Percentiles rank a stretch among this genome's conserved stretches.
Conservation (phyloP, 2,888 invertebrate species). For the Lasioglossum pauxillum region DNA sequence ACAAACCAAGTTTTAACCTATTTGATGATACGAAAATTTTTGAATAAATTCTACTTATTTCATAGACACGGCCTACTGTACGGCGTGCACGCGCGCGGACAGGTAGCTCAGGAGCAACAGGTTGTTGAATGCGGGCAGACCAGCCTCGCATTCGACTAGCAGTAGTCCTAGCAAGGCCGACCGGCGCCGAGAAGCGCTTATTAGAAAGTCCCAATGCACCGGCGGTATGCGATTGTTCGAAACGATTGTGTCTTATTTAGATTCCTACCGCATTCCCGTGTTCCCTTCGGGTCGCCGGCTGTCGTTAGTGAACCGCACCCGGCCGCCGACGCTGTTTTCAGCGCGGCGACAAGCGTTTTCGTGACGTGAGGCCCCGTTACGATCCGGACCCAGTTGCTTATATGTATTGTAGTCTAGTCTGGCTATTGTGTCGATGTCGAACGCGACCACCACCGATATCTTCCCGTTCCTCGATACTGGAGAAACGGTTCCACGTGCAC, state of each 20-base stretch:
- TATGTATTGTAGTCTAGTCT: neutral
- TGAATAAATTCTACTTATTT: too few relatives aligned
- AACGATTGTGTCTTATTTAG: constrained; percentile 75
- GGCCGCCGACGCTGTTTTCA: constrained; percentile 30
- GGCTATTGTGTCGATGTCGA: neutral
- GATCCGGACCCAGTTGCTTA: neutral
- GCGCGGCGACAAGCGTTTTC: constrained; percentile 34
- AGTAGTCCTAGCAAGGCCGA: constrained; percentile 70
- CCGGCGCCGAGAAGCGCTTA: constrained; percentile 68
- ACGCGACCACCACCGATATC: constrained; percentile 10
- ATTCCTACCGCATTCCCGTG: constrained; percentile 70
- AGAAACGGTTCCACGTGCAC: neutral
- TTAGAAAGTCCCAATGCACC: constrained; percentile 73
- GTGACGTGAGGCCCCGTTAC: constrained; percentile 31
- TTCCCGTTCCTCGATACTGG: constrained; percentile 24
- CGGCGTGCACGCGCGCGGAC: constrained; percentile 21
- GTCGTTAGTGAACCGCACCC: constrained; percentile 44
- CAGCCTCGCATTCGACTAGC: constrained; percentile 58
- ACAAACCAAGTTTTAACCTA: too few relatives aligned
- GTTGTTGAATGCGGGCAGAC: constrained; percentile 68
- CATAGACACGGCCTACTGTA: neutral
- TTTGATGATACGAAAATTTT: too few relatives aligned
- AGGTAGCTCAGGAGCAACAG: constrained; percentile 69
- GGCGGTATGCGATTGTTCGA: constrained; percentile 73
- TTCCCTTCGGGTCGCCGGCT: constrained; percentile 11